phyloP scores from a whole-genome alignment of 2,797 vertebrate genomes.

The Hydrophis major region DNA sequence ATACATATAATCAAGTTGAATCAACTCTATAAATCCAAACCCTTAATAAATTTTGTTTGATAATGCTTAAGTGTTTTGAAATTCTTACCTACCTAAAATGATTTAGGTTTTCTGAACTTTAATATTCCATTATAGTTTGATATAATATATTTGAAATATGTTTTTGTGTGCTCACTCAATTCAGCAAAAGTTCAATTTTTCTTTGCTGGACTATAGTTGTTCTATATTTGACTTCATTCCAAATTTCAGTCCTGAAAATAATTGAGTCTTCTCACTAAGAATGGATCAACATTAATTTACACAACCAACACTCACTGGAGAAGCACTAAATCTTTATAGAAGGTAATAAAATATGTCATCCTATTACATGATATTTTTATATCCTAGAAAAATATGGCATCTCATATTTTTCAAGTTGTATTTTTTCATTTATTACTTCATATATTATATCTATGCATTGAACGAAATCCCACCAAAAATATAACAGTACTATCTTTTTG shows the following conservation, averaged over 20 bases:
- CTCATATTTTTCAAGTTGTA: background rate
- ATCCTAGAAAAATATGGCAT: background rate
- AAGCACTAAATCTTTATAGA: slow-evolving; percentile 15
- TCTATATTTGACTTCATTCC: background rate
- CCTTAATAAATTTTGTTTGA: background rate
- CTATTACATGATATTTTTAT: slow-evolving; percentile 16
- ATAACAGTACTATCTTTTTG: background rate
- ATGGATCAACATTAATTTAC: slow-evolving; percentile 20
- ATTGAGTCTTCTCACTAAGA: slow-evolving; percentile 8
- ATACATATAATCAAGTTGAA: background rate
- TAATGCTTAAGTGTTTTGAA: background rate
- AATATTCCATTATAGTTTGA: background rate
- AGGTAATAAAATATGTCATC: slow-evolving; percentile 20
- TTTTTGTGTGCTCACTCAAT: background rate
- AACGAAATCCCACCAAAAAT: background rate
- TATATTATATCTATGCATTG: background rate
- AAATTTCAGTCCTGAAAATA: slow-evolving; percentile 28
- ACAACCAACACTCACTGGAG: slow-evolving; percentile 13
- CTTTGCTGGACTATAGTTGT: background rate
- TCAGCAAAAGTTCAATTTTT: background rate
- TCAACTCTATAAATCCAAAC: background rate
- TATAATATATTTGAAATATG: background rate
- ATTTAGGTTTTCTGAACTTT: background rate
- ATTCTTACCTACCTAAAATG: background rate
- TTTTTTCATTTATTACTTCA: background rate